A percentile compares a stretch with the other conserved stretches of the same genome.
These are phyloP conservation scores for Nomia melanderi DNA, from an alignment of 1,140 invertebrate genomes.

Conservation along the genomic window DNA sequence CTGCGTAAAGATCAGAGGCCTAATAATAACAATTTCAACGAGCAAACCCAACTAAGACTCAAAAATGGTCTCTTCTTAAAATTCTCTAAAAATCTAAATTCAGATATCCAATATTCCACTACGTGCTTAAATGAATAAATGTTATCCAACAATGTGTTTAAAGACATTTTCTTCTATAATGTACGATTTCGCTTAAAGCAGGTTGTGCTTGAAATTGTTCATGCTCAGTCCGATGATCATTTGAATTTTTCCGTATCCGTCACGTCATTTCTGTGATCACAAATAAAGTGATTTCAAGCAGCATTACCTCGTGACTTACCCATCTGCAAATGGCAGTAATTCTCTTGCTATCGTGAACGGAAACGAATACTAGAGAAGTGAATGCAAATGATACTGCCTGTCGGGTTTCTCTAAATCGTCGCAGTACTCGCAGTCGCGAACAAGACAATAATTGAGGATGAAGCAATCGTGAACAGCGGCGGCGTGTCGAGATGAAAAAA, in stretches of 20 bases:
- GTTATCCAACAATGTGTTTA: no score
- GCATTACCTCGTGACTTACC: neutral
- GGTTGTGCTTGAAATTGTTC: no score
- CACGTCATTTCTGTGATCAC: neutral
- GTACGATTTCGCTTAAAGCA: no score
- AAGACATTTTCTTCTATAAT: no score
- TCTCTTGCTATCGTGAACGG: neutral
- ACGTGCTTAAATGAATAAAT: no score
- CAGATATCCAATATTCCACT: no score
- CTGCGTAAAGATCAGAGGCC: no score
- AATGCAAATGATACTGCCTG: neutral
- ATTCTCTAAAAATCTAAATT: no score
- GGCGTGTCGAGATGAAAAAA: no score
- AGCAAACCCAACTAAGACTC: no score
- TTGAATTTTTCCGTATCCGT: neutral
- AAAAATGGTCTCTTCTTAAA: no score
- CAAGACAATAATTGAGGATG: neutral
- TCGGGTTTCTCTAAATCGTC: neutral
- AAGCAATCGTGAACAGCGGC: neutral
- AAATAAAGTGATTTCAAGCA: neutral
- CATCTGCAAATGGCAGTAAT: conserved; percentile 1
- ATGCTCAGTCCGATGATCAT: neutral
- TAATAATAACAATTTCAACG: no score
- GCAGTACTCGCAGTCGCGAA: conserved; percentile 10
- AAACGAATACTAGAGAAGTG: neutral